These are phyloP conservation scores for Pao palembangensis DNA, from an alignment of 2,113 vertebrate species.

Conservation along the genomic window DNA sequence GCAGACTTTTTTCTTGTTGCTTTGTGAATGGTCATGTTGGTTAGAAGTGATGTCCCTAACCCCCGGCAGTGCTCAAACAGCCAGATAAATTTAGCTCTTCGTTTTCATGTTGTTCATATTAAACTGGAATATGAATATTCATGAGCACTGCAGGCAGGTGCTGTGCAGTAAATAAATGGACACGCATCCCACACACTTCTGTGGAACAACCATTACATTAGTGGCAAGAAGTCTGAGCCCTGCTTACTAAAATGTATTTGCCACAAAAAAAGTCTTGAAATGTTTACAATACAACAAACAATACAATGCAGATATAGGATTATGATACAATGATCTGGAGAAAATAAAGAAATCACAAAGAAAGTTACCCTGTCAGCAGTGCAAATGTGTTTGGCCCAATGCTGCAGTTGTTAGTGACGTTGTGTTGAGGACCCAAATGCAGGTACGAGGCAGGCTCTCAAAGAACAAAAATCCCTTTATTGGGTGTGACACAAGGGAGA, in stretches of 20 bases:
- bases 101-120: conserved; percentile 14
- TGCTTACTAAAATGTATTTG: too few relatives aligned
- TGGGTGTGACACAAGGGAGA: too few relatives aligned
- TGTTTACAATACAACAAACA: too few relatives aligned
- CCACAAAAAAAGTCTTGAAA: too few relatives aligned
- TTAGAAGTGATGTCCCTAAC: conserved; percentile 45
- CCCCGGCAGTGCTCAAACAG: conserved; percentile 36
- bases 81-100: conserved; percentile 32
- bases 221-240: background rate
- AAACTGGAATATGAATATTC: background rate
- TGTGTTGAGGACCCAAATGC: too few relatives aligned
- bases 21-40: conserved; percentile 22
- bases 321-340: background rate
- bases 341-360: too few relatives aligned
- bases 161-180: conserved; percentile 22
- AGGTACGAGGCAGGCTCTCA: too few relatives aligned
- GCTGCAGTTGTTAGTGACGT: conserved; percentile 25
- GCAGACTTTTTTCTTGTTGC: conserved; percentile 44
- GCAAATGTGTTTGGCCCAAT: conserved; percentile 1
- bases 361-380: too few relatives aligned
- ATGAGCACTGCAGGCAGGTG: conserved; percentile 23
- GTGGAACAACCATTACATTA: conserved; percentile 24
- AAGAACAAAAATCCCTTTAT: too few relatives aligned
- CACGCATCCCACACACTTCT: conserved; percentile 36
- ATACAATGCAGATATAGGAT: conserved; percentile 8